A percentile compares a stretch with the other conserved stretches of the same genome.
Conservation (phyloP, 2,888 invertebrate genomes). For the Dryocosmus kuriphilus region DNA sequence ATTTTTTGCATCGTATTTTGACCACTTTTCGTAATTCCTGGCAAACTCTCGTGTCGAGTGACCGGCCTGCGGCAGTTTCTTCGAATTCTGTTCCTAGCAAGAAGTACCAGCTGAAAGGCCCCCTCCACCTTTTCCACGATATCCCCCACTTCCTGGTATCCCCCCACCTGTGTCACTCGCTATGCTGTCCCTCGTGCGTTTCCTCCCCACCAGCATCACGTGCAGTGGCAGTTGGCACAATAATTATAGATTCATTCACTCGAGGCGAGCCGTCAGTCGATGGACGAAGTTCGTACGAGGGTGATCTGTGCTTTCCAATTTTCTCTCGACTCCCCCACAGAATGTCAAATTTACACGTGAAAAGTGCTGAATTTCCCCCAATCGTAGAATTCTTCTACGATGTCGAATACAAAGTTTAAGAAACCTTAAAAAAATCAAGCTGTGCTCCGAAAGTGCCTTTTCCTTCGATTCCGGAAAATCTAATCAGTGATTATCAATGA, state of each 20-base stretch:
- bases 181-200: conserved; percentile 21
- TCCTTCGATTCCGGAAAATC: neutral
- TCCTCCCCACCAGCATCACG: conserved; percentile 41
- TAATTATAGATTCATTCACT: conserved; percentile 58
- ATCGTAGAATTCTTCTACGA: neutral
- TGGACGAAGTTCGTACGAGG: neutral
- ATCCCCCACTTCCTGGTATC: conserved; percentile 22
- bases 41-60: too few relatives aligned
- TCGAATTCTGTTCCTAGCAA: neutral
- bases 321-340: neutral
- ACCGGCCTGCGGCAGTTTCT: too few relatives aligned
- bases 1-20: too few relatives aligned
- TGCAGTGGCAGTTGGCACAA: conserved; percentile 38
- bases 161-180: neutral
- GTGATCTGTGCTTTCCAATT: neutral
- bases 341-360: conserved; percentile 26
- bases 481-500: conserved; percentile 9
- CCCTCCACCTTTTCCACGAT: conserved; percentile 15
- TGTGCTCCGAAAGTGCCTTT: neutral
- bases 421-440: conserved; percentile 7
- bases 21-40: too few relatives aligned
- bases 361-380: conserved; percentile 2
- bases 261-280: conserved; percentile 39
- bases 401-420: neutral
- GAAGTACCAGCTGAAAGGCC: neutral